These are phyloP conservation scores for Diarsia rubi DNA, from an alignment of 2,888 invertebrate genomes.

Conservation along the genomic window DNA sequence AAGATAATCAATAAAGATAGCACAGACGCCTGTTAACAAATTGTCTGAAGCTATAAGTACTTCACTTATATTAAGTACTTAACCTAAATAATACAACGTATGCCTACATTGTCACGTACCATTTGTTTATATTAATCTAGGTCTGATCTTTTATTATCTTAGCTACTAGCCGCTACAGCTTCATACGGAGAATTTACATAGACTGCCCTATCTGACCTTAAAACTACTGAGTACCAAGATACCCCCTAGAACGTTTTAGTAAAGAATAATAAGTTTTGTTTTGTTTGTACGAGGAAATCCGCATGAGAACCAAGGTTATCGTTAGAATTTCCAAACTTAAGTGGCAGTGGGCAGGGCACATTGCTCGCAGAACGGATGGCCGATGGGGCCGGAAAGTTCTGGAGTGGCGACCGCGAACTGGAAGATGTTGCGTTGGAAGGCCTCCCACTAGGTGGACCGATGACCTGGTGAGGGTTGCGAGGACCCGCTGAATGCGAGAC, in stretches of 20 bases:
- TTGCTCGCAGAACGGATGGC: too few species aligned
- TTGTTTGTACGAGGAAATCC: too few species aligned
- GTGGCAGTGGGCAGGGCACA: too few species aligned
- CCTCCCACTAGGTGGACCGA: too few species aligned
- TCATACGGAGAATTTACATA: background rate
- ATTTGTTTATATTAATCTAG: constrained; percentile 4
- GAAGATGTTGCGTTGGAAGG: too few species aligned
- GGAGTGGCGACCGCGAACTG: too few species aligned
- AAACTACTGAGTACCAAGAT: background rate
- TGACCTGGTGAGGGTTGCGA: too few species aligned
- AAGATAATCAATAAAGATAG: constrained; percentile 24
- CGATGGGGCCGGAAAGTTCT: too few species aligned
- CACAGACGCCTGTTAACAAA: background rate
- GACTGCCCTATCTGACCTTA: background rate
- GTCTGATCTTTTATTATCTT: background rate
- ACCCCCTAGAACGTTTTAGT: background rate
- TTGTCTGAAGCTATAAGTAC: background rate
- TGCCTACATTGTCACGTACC: constrained; percentile 1
- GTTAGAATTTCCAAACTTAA: too few species aligned
- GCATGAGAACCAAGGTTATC: too few species aligned
- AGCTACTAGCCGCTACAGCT: background rate
- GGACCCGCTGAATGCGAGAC: too few species aligned
- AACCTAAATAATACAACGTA: constrained; percentile 13
- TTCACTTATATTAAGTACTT: background rate
- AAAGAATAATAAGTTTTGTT: background rate